Evolutionary conservation across 2,113 vertebrate species (phyloP), one percentile per base, ranked within the genome.

Genomic region (Cyanocitta stelleri): DNA sequence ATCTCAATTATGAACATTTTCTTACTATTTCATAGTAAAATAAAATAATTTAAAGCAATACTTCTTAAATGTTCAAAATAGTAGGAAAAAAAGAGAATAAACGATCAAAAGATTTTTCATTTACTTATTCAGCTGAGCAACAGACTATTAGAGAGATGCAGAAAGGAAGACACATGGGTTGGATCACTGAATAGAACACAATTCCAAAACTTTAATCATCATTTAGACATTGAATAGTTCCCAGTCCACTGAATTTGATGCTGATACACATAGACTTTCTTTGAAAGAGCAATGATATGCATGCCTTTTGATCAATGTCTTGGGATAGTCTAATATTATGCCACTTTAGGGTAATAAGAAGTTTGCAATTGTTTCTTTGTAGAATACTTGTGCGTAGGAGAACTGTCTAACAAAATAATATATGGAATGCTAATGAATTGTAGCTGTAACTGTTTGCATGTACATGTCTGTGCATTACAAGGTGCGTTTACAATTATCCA

Each of bases 141-240:
- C n/a, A 80, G 72, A 84, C 32, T 12, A 79, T 32, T 49, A 76
- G 58, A 43, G 32, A 39, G 35, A 67, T 81, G 85, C 84, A 94
- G 90, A 96, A 97, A 97, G 75, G 73, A 92, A 94, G 49, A 82
- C 92, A 91, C 86, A 62, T 84, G 89, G 93, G 91, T 96, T 91
- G 78, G 98, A 98, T 98, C 98, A 98, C 97, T 98, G 98, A 98
- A 98, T 96, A 98, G 92, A 98, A 97, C 96, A 96, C 97, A 98
- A 93, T 96, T 97, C 92, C 93, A 97, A 95, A 97, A 98, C 92
- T 98, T 97, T 97, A 98, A 98, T 98, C 96, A 98, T 98, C 93
- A 97, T 98, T 98, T 98, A 98, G 97, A 98, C 97, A 97, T 96
- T 94, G 96, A 96, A 97, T 95, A 98, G 98, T 99, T 98, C 98